A percentile compares a stretch with the other conserved stretches of the same genome.
Evolutionary conservation across 2,888 invertebrate species (phyloP).

Genomic region (Melitaea athalia): DNA sequence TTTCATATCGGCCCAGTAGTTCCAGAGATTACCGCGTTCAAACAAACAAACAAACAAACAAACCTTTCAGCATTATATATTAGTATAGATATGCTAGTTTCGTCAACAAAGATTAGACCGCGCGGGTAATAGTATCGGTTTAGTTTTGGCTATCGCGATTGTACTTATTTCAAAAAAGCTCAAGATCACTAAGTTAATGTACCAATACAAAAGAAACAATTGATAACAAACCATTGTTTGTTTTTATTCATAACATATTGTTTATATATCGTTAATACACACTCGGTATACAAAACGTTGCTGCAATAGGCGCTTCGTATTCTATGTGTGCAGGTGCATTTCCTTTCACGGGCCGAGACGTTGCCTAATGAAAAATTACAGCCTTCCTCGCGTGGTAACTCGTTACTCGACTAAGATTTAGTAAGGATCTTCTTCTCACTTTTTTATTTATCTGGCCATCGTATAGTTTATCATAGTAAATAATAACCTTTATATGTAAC

Average conservation of each 20-base stretch:
- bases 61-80: no score
- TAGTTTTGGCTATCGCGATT: no score
- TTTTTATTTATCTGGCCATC: neutral
- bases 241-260: constrained; percentile 4
- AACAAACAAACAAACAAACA: no score
- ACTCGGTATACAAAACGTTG: neutral
- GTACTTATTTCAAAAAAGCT: no score
- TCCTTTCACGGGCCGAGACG: constrained; percentile 44
- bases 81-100: no score
- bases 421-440: constrained; percentile 13
- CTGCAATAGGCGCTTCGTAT: constrained; percentile 21
- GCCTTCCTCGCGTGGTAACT: constrained; percentile 33
- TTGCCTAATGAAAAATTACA: constrained; percentile 60
- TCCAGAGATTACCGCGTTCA: no score
- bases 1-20: no score
- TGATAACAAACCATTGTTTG: constrained; percentile 1
- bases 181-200: no score
- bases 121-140: no score
- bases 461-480: neutral
- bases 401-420: constrained; percentile 14
- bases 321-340: constrained; percentile 30
- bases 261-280: neutral
- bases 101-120: no score
- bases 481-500: no score
- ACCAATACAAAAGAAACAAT: no score